Conservation (phyloP, 2,113 vertebrate genomes). For the Macaca nemestrina region DNA sequence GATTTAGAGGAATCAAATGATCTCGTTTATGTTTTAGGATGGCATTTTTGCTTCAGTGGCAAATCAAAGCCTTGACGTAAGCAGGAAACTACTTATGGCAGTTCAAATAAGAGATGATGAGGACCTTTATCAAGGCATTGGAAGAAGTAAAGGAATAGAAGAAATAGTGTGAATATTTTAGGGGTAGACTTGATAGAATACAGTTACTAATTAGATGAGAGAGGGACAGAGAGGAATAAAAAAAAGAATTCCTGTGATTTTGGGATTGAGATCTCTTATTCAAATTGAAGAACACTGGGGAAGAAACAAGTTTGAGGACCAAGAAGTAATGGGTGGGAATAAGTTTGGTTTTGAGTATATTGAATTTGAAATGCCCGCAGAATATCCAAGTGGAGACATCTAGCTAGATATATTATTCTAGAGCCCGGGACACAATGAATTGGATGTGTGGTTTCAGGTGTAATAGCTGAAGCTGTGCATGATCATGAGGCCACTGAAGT, state of each 20-base stretch:
- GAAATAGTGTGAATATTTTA: not conserved
- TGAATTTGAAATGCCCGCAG: not conserved
- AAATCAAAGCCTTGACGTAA: not conserved
- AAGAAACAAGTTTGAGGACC: not conserved
- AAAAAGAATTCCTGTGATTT: not conserved
- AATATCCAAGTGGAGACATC: not conserved
- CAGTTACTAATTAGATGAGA: not conserved
- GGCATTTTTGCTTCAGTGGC: not conserved
- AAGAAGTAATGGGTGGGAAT: not conserved
- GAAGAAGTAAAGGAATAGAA: not conserved
- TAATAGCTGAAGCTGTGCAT: not conserved
- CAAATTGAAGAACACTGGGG: not conserved
- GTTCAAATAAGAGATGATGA: not conserved
- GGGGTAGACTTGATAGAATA: not conserved
- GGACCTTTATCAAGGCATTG: not conserved
- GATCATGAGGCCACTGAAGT: not conserved
- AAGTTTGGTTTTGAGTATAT: not conserved
- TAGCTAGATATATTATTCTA: not conserved
- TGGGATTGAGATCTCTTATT: not conserved
- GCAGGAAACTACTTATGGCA: not conserved
- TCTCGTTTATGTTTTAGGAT: not conserved
- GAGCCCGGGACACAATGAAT: not conserved
- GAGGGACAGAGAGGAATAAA: not conserved
- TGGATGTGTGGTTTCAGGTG: not conserved
- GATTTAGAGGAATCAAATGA: not conserved